Conservation (phyloP, 1,140 invertebrate species). For the Rhizoglyphus robini region DNA sequence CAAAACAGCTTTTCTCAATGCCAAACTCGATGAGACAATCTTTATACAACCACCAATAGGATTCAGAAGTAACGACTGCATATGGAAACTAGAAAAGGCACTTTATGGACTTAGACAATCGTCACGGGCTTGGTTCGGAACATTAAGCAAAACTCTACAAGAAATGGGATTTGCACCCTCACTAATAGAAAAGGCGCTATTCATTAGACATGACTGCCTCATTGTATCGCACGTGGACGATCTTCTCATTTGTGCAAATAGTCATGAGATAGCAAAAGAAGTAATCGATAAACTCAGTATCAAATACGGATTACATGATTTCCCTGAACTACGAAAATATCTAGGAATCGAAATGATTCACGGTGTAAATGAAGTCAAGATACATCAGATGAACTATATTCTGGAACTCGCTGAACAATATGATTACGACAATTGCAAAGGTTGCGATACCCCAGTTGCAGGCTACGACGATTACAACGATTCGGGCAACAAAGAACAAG, state of each 20-base stretch:
- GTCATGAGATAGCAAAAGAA: neutral
- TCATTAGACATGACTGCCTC: neutral
- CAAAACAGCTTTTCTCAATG: slow-evolving; percentile 35
- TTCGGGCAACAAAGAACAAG: neutral
- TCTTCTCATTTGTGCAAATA: neutral
- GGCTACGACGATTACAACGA: neutral
- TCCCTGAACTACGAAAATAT: neutral
- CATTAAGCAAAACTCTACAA: neutral
- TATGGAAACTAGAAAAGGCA: slow-evolving; percentile 24
- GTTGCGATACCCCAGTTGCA: neutral
- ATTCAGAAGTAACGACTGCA: neutral
- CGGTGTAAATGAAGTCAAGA: neutral
- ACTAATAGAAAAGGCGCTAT: neutral
- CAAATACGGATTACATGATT: slow-evolving; percentile 13
- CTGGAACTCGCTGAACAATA: neutral
- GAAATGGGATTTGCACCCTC: neutral
- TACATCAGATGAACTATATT: neutral
- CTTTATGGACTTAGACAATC: slow-evolving; percentile 31
- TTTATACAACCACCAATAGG: slow-evolving; percentile 31
- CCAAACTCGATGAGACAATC: slow-evolving; percentile 32
- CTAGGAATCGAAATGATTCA: slow-evolving; percentile 18
- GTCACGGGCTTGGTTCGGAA: slow-evolving; percentile 28
- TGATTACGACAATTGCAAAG: neutral
- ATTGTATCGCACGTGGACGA: neutral
- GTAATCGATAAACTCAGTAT: neutral